Evolutionary conservation across 2,113 vertebrate species (phyloP).

Genomic region (Cyanoramphus novaezelandiae): DNA sequence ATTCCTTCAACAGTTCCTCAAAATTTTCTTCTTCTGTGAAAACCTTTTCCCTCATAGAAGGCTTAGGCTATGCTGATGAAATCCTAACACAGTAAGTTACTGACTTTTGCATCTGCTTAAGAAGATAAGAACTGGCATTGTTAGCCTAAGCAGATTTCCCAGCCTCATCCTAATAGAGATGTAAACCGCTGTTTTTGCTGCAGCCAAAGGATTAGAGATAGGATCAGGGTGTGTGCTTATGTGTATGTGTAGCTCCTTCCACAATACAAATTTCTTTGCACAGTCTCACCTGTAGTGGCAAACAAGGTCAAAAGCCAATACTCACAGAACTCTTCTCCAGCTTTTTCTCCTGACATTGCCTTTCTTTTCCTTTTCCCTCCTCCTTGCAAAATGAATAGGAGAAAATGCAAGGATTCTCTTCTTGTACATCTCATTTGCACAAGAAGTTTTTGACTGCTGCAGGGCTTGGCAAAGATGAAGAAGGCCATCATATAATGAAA

Average conservation of each 20-base stretch:
- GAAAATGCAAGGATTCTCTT: background rate
- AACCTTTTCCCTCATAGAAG: background rate
- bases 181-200: background rate
- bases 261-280: background rate
- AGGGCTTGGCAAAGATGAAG: background rate
- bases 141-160: background rate
- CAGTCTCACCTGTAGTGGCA: background rate
- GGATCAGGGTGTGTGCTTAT: background rate
- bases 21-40: background rate
- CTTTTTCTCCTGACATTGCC: background rate
- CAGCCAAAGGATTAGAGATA: background rate
- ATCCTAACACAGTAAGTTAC: background rate
- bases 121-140: background rate
- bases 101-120: background rate
- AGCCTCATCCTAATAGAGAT: background rate
- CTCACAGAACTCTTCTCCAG: background rate
- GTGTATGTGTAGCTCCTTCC: background rate
- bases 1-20: background rate
- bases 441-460: background rate
- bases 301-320: background rate
- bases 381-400: background rate
- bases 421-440: background rate
- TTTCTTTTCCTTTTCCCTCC: background rate
- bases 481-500: background rate
- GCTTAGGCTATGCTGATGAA: background rate